Evolutionary conservation across 1,140 invertebrate species (phyloP), one percentile per base, ranked within the genome.

Genomic region (Cataglyphis hispanica): DNA sequence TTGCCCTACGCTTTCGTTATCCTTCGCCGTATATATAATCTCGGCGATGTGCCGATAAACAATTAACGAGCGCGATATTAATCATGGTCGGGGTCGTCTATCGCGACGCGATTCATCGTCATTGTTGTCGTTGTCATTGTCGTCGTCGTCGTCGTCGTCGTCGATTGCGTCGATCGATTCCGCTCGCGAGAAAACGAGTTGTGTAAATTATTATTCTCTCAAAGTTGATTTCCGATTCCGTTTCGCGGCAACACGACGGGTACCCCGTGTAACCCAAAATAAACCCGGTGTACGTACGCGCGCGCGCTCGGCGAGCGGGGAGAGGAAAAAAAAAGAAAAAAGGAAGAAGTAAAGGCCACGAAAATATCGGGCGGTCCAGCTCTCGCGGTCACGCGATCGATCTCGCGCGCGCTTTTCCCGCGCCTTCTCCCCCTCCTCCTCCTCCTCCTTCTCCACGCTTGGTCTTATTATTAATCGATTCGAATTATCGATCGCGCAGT

Each of bases 391-490:
- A 53, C 67, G 13, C 53, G 69, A 86, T 81, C 69, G 50, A 85
- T 63, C 50, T 64, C 63, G 25, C 34, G 27, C 27, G 27, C 10
- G 46, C 63, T 37, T 53, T 31, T 13, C 27, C 19, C 43, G 25
- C 69, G 16, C 7, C 40, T 46, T 10, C 43, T 13, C 43, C 43
- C 13, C 46, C 13, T 1, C 46, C 37, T 53, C 16, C 40, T 40
- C 40, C 40, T 1, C 31, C 43, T 13, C 31, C 10, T 5, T 19
- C 8, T 22, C 22, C 50, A 19, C 22, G n/a, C 43, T 8, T 27
- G 43, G 43, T 53, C 78, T 83, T 83, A 74, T 83, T 60, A 63
- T 74, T 74, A 75, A 88, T 89, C 87, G 86, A 89, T 89, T 87
- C 34, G 13, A 40, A 70, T 77, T 78, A 88, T 89, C 86, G 87